Evolutionary conservation across 2,888 invertebrate species (phyloP), one percentile per base, ranked within the genome.

Genomic region (Liposcelis brunnea): DNA sequence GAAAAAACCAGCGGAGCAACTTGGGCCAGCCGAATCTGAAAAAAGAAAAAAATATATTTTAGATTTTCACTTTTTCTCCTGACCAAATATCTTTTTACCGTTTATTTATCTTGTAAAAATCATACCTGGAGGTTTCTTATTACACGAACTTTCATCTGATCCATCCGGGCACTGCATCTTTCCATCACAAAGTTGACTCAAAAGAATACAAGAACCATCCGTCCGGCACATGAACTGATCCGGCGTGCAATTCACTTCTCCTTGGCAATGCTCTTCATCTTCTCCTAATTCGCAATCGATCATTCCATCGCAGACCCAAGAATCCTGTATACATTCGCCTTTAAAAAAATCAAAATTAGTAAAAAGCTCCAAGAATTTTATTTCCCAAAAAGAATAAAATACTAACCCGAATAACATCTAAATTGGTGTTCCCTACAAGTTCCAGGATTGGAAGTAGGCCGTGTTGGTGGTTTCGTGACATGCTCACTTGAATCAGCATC

Each of bases 171-270:
- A 77, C 54, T 77, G 70, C 1, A 50, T 35, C 2, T 55, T 54
- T 6, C 65, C 64, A 55, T 77, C 66, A 55, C 77, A 77, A 1
- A 70, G 63, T 34, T 61, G 59, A 0, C 53, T 53, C 1, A 62
- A 59, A 1, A 69, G 62, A 32, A 79, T 63, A 52, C 80, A 80
- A 12, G 70, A 70, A n/a, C 72, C 72, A 50, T 76, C 76, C n/a
- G 59, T 59, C 1, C 68, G 65, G 53, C 80, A 80, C 52, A 63
- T 68, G 54, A 74, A 75, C 53, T 73, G 66, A 46, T 67, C 62
- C 2, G 46, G 26, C 19, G 49, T 50, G 46, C 44, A 49, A 10
- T 47, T 50, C 21, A 51, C 59, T 35, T 48, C 61, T 52, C 54
- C 61, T 12, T 59, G 58, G 52, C 72, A 72, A 49, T 66, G 62